Base-by-base conservation (phyloP, 2,797 vertebrate species). In the Amniataba percoides region DNA sequence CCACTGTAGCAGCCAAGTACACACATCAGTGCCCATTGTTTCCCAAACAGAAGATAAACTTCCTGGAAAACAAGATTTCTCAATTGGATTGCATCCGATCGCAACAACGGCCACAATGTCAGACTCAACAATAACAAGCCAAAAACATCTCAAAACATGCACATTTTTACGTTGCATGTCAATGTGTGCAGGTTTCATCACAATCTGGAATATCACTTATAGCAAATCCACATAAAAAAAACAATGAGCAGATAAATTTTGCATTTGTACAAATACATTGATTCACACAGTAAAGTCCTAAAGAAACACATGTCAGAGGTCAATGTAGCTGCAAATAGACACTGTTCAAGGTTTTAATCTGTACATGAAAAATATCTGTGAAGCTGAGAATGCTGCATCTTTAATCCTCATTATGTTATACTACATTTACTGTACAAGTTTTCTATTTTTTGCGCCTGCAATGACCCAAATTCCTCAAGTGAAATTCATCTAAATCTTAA, bases 61-160 rank as follows among this genome's bases (percentile, higher is more conserved):
- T 89, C 84, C 89, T 81, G 75, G 31, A 86, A 89, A 76, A 55
- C 62, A 31, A 60, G 11, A 62, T 81, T 80, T 88, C 81, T 77
- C 68, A 68, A 72, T 55, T 60, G 60, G 34, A 83, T 78, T 53
- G 69, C 78, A 75, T 87, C 67, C 64, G 46, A 23, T 59, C 45
- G 3, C 48, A 62, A 48, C 64, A 66, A 49, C 25, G 25, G 48
- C 16, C 68, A 64, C 71, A 36, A 9, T 25, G 59, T 64, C 51
- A 13, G 6, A 8, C 7, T 56, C n/a, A 6, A 5, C 25, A 12
- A n/a, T 12, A 7, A 64, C 9, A 36, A 27, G 6, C 2, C 27
- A 18, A 53, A 40, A 52, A 25, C 12, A 49, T 19, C 49, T 34
- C 3, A 63, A n/a, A 51, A 43, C 16, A 13, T 53, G 39, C 9